Base-by-base conservation (phyloP, 53 echinoderm and acorn worm species). In the Zoroaster sp. region DNA sequence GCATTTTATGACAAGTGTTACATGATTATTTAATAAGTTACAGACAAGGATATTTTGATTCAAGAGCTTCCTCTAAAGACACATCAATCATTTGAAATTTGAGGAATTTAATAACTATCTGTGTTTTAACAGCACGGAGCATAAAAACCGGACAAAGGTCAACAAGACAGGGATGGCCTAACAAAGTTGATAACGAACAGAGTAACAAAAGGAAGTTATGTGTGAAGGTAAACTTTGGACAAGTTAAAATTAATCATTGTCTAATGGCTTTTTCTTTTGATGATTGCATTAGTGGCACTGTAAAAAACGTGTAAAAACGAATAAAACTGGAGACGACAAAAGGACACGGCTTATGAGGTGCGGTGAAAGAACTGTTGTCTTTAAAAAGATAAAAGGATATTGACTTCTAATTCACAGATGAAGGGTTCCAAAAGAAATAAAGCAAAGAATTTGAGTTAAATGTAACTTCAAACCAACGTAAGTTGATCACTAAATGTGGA, bases 241-340 rank as follows among this genome's bases (percentile, higher is more conserved):
- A 78, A 78, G 78, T 20, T 59, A 14, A 36, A 59, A 78, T 78
- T 78, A 78, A 78, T 78, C 78, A 78, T 78, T 78, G 63, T 28
- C 78, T 38, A 39, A 59, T 15, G 32, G 39, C 18, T 36, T 78
- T 18, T 63, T 36, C 18, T 11, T 14, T 2, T 10, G 33, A 4
- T 34, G 33, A 5, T 35, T 17, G 32, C 36, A 11, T 33, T 65
- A 65, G 21, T 20, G 53, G 4, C 20, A 53, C 23, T 23, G 6
- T 9, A 44, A 44, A 44, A 44, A 44, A 9, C 7, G 45, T 44
- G 7, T 44, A 54, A 54, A 54, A 54, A 23, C n/a, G 21, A n/a
- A 1, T 18, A 21, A 53, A 53, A 20, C 21, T n/a, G 21, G 3
- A 20, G 21, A 53, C 21, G 53, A 53, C 53, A 53, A n/a, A 0